Evolutionary conservation across 2,113 vertebrate species (phyloP).

Genomic region (Pipra filicauda): DNA sequence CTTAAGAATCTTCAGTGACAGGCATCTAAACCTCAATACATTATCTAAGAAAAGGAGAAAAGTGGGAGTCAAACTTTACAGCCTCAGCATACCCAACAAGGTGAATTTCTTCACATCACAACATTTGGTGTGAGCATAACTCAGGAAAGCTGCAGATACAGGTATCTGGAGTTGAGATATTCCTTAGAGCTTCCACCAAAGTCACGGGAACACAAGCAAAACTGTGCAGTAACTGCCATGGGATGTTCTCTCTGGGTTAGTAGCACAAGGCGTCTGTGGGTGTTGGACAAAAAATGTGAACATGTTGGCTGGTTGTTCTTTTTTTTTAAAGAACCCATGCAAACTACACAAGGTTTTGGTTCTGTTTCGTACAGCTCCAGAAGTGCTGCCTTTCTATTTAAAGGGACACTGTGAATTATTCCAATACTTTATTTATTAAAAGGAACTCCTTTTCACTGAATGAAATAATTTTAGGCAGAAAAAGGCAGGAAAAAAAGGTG

Average conservation of each 20-base stretch:
- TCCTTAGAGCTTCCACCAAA: neutral
- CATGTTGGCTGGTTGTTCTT: neutral
- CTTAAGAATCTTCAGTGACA: neutral
- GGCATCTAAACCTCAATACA: neutral
- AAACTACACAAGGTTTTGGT: neutral
- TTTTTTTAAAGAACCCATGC: neutral
- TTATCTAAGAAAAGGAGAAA: neutral
- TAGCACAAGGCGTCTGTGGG: neutral
- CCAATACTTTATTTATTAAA: neutral
- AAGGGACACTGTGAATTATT: neutral
- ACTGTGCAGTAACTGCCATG: neutral
- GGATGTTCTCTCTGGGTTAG: neutral
- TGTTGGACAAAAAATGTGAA: neutral
- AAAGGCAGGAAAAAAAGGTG: neutral
- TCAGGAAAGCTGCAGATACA: neutral
- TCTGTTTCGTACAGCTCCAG: neutral
- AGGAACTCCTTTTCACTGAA: no score
- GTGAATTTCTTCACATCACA: neutral
- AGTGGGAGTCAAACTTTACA: neutral
- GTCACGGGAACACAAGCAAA: neutral
- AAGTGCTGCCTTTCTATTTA: neutral
- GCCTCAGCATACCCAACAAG: neutral
- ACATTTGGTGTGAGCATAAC: neutral
- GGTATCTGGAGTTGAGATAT: neutral
- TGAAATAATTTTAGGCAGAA: no score